A percentile compares a stretch with the other conserved stretches of the same genome.
Conservation (phyloP, 1,140 invertebrate species). For the Drosophila athabasca region DNA sequence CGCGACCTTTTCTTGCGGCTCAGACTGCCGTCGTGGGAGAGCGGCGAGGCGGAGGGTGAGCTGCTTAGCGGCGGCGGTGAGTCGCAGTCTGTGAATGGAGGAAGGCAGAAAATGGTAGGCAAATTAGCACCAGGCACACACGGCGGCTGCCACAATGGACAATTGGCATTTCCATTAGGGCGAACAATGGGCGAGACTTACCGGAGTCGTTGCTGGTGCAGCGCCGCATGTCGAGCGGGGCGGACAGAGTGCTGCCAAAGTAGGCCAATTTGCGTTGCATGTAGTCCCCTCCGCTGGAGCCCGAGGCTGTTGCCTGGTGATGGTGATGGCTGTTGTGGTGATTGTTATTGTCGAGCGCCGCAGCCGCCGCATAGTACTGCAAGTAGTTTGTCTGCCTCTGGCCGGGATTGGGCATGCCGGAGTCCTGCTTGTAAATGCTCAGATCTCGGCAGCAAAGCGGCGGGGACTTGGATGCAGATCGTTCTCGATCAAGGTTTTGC, state of each 20-base stretch:
- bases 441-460: constrained; percentile 67
- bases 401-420: constrained; percentile 29
- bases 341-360: constrained; percentile 69
- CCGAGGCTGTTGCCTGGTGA: constrained; percentile 30
- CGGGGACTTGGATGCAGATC: constrained; percentile 43
- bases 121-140: constrained; percentile 36
- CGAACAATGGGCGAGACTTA: constrained; percentile 44
- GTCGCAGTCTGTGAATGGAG: constrained; percentile 71
- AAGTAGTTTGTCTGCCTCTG: constrained; percentile 52
- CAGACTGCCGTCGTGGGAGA: constrained; percentile 60
- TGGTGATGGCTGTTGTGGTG: constrained; percentile 3
- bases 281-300: constrained; percentile 49
- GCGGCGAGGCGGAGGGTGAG: constrained; percentile 67
- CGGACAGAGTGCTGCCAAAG: constrained; percentile 55
- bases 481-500: constrained; percentile 25
- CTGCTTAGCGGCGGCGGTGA: constrained; percentile 76
- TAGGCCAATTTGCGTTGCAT: constrained; percentile 75
- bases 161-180: constrained; percentile 38
- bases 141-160: constrained; percentile 1
- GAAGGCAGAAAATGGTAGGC: constrained; percentile 15
- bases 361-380: constrained; percentile 68
- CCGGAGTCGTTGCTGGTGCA: constrained; percentile 83
- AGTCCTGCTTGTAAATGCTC: constrained; percentile 54
- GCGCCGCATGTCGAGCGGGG: constrained; percentile 81
- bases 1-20: constrained; percentile 94